Evolutionary conservation across 2,888 invertebrate genomes (phyloP), one percentile per base, ranked within the genome.

Genomic region (Mesorhabditis spiculigera): DNA sequence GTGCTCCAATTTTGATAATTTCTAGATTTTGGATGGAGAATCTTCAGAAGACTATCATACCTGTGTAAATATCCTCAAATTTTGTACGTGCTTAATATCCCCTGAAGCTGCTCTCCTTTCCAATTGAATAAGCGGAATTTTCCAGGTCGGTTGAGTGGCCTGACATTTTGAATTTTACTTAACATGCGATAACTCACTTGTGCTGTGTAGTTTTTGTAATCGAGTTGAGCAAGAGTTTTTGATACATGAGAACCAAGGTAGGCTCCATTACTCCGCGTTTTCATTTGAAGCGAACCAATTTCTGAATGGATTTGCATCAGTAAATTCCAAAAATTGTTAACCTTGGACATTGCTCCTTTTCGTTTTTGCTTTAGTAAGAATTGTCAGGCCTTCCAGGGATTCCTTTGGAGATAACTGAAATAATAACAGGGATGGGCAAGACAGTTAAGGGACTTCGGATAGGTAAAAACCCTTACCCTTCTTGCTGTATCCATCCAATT

Each of bases 261-360:
- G 28, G 28, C 28, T 28, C 28, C 28, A 28, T 28, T 28, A 28
- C 28, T 28, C 28, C 28, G 28, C 28, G 28, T 28, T 28, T 28
- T 28, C 28, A 28, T 28, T 28, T 28, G 28, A 28, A 28, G 28
- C 28, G 28, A 28, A 3, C 28, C 28, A 28, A 28, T 28, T 28
- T 28, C 28, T 28, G 28, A 28, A 28, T 28, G 28, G 28, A 28
- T 28, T 28, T 28, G 28, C 28, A 28, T 28, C 1, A 28, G 28
- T 28, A 28, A 28, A 28, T 28, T 28, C 28, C 28, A 28, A 28
- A 28, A 28, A 28, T 28, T n/a, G n/a, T n/a, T 50, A 10, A 50
- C 58, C 58, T n/a, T 50, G 58, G 10, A 50, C 58, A 50, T 50
- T n/a, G n/a, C 58, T 50, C 58, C 8, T 50, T 50, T 50, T 50